A percentile compares a stretch with the other conserved stretches of the same genome.
These are phyloP conservation scores for Gymnothorax reevesii DNA, from an alignment of 2,797 vertebrate genomes.

Conservation along the genomic window DNA sequence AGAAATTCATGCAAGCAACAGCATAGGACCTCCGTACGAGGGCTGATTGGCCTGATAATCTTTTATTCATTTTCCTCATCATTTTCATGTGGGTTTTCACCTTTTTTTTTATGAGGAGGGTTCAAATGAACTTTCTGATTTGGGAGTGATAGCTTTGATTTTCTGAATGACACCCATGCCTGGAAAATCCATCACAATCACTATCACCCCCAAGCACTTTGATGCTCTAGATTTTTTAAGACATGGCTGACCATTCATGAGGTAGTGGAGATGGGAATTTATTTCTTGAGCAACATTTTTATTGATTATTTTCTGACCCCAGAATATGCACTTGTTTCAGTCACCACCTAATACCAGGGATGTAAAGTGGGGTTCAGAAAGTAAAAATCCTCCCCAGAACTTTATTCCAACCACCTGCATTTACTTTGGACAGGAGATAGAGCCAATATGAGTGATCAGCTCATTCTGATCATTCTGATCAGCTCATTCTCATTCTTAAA, in stretches of 20 bases:
- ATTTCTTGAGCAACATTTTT: slow-evolving; percentile 56
- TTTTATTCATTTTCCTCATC: neutral
- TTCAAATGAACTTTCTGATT: neutral
- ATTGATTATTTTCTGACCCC: slow-evolving; percentile 47
- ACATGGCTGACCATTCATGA: slow-evolving; percentile 44
- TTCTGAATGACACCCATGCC: slow-evolving; percentile 61
- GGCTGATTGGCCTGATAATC: neutral
- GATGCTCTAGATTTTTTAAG: slow-evolving; percentile 26
- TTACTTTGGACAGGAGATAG: no score
- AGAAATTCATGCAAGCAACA: neutral
- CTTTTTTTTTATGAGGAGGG: neutral
- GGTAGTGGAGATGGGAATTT: slow-evolving; percentile 59
- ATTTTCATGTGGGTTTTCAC: neutral
- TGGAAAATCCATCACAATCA: slow-evolving; percentile 65
- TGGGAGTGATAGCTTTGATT: slow-evolving; percentile 51
- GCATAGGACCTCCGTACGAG: neutral
- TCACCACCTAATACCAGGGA: neutral
- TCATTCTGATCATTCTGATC: no score
- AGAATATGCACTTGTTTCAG: neutral
- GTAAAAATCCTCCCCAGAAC: no score
- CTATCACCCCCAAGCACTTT: slow-evolving; percentile 55
- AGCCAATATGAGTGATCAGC: no score
- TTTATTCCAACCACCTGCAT: no score
- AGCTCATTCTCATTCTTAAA: no score
- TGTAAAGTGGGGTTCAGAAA: no score